A percentile compares a stretch with the other conserved stretches of the same genome.
Conservation (phyloP, 2,797 vertebrate genomes). For the Myotis pilosus region DNA sequence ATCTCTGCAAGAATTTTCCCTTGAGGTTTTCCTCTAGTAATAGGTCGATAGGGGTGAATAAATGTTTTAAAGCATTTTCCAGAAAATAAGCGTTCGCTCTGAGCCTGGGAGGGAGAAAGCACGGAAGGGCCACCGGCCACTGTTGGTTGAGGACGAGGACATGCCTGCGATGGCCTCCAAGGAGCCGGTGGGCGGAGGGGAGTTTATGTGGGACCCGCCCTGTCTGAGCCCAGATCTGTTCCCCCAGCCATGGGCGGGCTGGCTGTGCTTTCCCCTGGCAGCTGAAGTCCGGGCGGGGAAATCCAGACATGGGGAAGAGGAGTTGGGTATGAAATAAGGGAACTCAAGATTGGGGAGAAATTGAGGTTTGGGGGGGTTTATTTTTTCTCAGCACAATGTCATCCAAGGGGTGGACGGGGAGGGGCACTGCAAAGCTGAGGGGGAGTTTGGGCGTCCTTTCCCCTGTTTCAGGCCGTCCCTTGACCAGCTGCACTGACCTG, state of each 20-base stretch:
- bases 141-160: background rate
- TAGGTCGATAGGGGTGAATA: background rate
- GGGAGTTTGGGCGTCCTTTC: background rate
- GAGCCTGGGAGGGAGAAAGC: background rate
- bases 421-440: background rate
- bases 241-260: rapidly evolving
- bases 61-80: background rate
- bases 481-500: background rate
- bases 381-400: background rate
- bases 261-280: background rate
- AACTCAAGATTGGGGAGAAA: background rate
- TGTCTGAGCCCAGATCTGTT: too few species aligned
- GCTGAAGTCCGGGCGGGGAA: background rate
- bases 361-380: background rate
- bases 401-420: background rate
- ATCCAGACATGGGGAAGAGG: background rate
- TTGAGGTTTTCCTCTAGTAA: background rate
- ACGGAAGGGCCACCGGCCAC: rapidly evolving
- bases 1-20: background rate
- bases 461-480: background rate
- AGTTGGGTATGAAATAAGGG: background rate
- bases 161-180: background rate
- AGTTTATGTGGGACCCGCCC: background rate
- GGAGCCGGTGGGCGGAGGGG: background rate
- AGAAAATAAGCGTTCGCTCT: background rate